Evolutionary conservation across 2,797 vertebrate species (phyloP), one percentile per base, ranked within the genome.

Genomic region (Lepus townsendii): DNA sequence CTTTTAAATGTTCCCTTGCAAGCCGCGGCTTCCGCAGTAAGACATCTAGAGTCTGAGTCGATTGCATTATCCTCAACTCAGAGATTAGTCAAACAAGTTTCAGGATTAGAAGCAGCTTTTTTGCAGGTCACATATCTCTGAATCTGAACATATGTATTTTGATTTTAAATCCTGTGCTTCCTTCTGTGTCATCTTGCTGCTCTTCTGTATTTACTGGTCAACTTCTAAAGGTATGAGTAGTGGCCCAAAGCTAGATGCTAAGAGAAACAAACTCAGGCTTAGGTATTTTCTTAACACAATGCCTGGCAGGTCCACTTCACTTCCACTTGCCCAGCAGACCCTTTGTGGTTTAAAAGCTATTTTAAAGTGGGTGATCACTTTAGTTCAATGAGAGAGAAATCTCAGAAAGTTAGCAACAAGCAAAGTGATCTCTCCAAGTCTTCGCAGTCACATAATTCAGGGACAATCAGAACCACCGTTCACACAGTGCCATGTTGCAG

Each of bases 301-400:
- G 1, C 63, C 68, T 77, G 50, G 10, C 42, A 35, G 35, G n/a
- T 11, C 8, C n/a, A 22, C 12, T 62, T 26, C 57, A 32, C 38
- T 91, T 89, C 57, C 20, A 35, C 47, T 38, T 14, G 20, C 38
- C 88, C 38, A 63, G 54, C 6, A 69, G 32, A 35, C n/a, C 80
- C n/a, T 66, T 88, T 54, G 86, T 57, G 26, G 22, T 38, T 90
- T 69, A 65, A 83, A 69, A 47, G 24, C 20, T 68, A 27, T 83
- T 7, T 32, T 69, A 27, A 73, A 57, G 96, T 60, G 32, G n/a
- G 10, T 85, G 80, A 69, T 71, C 84, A 93, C 91, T 85, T 85
- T 22, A 26, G 38, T 69, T 73, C 76, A 97, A 27, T 96, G 26
- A 84, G 19, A 93, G 24, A 60, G 19, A 85, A 84, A 85, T 42